Base-by-base conservation (phyloP, 2,113 vertebrate genomes). In the Pseudorasbora parva region DNA sequence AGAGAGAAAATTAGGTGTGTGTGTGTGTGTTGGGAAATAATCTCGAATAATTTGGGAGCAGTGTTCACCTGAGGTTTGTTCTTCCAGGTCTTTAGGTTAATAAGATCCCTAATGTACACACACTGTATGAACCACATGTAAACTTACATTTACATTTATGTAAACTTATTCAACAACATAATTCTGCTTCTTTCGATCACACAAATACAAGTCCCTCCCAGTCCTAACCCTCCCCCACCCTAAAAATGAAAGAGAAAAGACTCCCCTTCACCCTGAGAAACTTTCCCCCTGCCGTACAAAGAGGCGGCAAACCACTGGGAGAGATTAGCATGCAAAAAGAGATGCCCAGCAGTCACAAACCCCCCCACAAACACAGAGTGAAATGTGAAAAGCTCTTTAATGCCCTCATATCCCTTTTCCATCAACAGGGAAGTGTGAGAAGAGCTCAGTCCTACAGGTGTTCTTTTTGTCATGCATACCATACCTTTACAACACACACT, bases 261-360 rank as follows among this genome's bases (percentile, higher is more conserved):
- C 27, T 56, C 49, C 64, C 19, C 62, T 56, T 81, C 8, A 41
- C 78, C 78, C 64, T 54, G 30, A 56, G 47, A 81, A 81, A 37
- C 27, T 69, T 81, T 69, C 62, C 78, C 27, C 78, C 27, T 8
- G 9, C 41, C 0, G 19, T n/a, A 56, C 64, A 81, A 49, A 69
- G 78, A 56, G 64, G 45, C 27, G 45, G 47, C 78, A 54, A 81
- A 69, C 78, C 30, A 2, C 47, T 68, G 30, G 78, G 47, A 23
- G 47, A 81, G 30, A 81, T 81, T 81, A 81, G 78, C 78, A 81
- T 81, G 64, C 78, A 54, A 81, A 81, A 81, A 81, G 78, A 54
- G 62, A 69, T 54, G 27, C 45, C 64, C 78, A 81, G 78, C 64
- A 56, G 78, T 69, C 78, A 69, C 78, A 68, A 56, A 47, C 47